Conservation (phyloP, 2,113 vertebrate genomes). For the Castor canadensis region DNA sequence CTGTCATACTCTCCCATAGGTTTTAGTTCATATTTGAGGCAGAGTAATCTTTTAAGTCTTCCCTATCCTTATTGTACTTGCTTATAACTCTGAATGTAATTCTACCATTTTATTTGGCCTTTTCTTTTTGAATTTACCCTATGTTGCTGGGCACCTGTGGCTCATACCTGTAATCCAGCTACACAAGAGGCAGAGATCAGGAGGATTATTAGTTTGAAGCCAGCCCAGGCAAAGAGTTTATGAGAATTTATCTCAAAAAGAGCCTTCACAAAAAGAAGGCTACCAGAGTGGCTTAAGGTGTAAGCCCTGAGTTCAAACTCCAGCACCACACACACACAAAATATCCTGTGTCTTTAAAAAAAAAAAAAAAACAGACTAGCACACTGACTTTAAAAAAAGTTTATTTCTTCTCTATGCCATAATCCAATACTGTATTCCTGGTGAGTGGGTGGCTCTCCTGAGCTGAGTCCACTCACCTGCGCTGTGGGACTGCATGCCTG, state of each 20-base stretch:
- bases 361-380: too few species aligned
- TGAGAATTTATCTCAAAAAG: too few species aligned
- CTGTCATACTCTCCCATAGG: background rate
- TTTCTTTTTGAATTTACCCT: background rate
- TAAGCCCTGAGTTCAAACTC: background rate
- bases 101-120: background rate
- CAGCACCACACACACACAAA: background rate
- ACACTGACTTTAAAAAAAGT: too few species aligned
- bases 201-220: too few species aligned
- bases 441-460: background rate
- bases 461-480: background rate
- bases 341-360: too few species aligned
- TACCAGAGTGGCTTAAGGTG: too few species aligned
- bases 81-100: background rate
- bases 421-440: background rate
- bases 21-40: background rate
- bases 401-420: background rate
- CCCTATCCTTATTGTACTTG: background rate
- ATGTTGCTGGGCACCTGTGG: too few species aligned
- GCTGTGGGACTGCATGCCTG: too few species aligned
- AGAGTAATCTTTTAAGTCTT: background rate
- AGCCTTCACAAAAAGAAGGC: too few species aligned
- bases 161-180: too few species aligned
- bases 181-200: too few species aligned
- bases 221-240: too few species aligned